Base-by-base conservation (phyloP, 2,888 invertebrate species). In the Drosophila fungiperda region DNA sequence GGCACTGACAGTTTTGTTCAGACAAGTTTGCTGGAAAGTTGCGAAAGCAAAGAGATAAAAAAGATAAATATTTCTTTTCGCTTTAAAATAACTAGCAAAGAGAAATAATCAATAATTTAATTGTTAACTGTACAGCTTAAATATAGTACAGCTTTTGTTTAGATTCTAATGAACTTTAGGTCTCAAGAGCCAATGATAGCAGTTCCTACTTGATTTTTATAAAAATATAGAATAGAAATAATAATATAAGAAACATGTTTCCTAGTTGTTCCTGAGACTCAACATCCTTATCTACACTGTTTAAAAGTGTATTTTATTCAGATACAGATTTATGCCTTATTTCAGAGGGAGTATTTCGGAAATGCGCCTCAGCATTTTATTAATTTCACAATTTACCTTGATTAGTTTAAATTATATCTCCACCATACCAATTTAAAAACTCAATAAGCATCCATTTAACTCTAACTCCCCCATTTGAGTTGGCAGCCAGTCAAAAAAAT, bases 371-470 rank as follows among this genome's bases (percentile, higher is more conserved):
- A 20, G 4, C 17, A 1, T n/a, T 35, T 55, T 20, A n/a, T 9
- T 38, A n/a, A 53, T 53, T 67, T 38, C 33, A 48, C 49, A 67
- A 54, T 67, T 26, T 45, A 40, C n/a, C 33, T 12, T 40, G 8
- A 70, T 59, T 59, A 49, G 11, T 32, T 35, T 48, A 35, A 73
- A 68, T 55, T 49, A 48, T 52, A 49, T 60, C 2, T 32, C 15
- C 1, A 26, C 20, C n/a, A 40, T 63, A 15, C 60, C 45, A 40
- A 48, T 33, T 53, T 26, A 61, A 74, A 53, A 64, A 61, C 53
- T 75, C 57, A 70, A 75, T 68, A 52, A 73, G 36, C 59, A 60
- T 12, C 9, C 49, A 74, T 60, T 68, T 59, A 26, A 7, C 4
- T 55, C 2, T 3, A 52, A 38, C 57, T 68, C 42, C 38, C 64